These are phyloP conservation scores for Tuberolachnus salignus DNA, from an alignment of 2,888 invertebrate species.

Conservation along the genomic window DNA sequence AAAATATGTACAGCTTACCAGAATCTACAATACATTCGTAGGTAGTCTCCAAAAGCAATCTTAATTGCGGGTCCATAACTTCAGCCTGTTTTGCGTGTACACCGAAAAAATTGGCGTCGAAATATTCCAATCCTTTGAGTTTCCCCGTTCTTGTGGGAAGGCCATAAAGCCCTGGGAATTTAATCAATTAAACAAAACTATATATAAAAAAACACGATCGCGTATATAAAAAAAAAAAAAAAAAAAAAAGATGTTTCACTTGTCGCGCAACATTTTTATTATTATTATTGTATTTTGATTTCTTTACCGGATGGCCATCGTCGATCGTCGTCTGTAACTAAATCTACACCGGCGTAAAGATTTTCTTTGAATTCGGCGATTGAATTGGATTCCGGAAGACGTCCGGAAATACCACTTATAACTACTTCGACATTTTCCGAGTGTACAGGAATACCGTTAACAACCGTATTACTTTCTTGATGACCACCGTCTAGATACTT, in stretches of 20 bases:
- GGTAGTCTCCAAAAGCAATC: constrained; percentile 86
- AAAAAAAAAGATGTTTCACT: background rate
- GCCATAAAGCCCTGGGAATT: constrained; percentile 73
- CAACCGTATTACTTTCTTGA: constrained; percentile 2
- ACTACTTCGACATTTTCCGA: constrained; percentile 71
- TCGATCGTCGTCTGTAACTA: constrained; percentile 89
- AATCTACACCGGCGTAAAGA: constrained; percentile 87
- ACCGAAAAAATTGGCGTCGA: constrained; percentile 89
- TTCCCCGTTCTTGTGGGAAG: constrained; percentile 82
- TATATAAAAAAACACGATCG: too few relatives aligned
- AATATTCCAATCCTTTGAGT: constrained; percentile 78
- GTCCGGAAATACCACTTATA: constrained; percentile 79
- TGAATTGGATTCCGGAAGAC: constrained; percentile 87
- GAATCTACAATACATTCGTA: constrained; percentile 92
- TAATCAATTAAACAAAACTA: background rate
- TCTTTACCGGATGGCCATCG: constrained; percentile 79
- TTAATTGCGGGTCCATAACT: constrained; percentile 89
- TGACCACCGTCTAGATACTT: constrained; percentile 33
- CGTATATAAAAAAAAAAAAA: too few relatives aligned
- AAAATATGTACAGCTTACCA: constrained; percentile 63
- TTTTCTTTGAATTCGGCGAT: constrained; percentile 93
- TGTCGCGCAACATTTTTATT: background rate
- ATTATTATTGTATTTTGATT: background rate
- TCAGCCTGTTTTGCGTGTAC: constrained; percentile 90
- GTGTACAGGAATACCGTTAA: background rate